Evolutionary conservation across 2,113 vertebrate genomes (phyloP).

Genomic region (Sylvia atricapilla): DNA sequence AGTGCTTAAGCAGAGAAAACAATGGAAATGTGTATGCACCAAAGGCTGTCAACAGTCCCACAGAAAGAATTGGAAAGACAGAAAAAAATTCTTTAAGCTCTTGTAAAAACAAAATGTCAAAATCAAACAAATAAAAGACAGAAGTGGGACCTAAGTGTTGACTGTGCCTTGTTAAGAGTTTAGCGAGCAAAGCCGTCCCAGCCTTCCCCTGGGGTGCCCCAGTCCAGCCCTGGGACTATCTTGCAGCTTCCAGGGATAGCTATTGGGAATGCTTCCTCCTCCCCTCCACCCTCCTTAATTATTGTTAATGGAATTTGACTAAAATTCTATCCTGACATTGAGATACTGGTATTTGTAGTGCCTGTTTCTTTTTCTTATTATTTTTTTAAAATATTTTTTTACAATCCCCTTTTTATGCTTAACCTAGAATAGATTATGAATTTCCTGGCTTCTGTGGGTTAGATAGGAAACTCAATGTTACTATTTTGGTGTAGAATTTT

Average conservation of each 20-base stretch:
- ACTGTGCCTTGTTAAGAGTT: neutral
- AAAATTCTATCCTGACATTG: slow-evolving; percentile 23
- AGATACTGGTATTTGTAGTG: neutral
- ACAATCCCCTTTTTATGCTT: neutral
- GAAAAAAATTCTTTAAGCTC: slow-evolving; percentile 35
- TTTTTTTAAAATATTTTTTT: neutral
- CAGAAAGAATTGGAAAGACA: slow-evolving; percentile 32
- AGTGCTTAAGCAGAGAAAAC: slow-evolving; percentile 49
- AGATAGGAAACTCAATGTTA: slow-evolving; percentile 60
- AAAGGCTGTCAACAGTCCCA: slow-evolving; percentile 12
- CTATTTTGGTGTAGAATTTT: slow-evolving; percentile 68
- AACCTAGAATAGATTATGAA: slow-evolving; percentile 60
- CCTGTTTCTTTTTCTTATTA: neutral
- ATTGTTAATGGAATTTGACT: neutral
- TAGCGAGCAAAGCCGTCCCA: neutral
- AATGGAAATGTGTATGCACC: slow-evolving; percentile 57
- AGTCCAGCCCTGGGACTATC: neutral
- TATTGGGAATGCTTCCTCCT: neutral
- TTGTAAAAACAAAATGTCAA: slow-evolving; percentile 48
- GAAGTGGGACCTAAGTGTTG: slow-evolving; percentile 39
- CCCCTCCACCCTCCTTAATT: neutral
- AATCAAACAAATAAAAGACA: slow-evolving; percentile 34
- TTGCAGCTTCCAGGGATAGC: neutral
- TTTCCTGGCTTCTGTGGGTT: slow-evolving; percentile 71
- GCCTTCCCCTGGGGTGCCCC: neutral